Conservation (phyloP, 2,888 invertebrate species). For the Meiosimyza platycephala region DNA sequence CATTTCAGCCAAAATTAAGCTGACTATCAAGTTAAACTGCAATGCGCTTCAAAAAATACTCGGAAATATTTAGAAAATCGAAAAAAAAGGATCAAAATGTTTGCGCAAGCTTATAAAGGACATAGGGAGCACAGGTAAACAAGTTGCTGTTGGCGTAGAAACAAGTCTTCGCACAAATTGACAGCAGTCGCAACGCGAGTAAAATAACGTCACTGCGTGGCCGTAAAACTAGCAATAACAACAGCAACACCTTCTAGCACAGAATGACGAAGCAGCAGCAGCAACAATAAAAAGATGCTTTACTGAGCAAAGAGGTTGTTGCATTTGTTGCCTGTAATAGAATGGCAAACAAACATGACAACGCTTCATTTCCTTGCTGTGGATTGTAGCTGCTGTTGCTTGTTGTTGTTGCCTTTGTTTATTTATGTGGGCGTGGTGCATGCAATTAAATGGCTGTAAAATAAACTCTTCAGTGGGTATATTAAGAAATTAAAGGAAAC, state of each 20-base stretch:
- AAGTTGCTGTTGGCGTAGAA: not conserved
- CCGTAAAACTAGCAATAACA: not conserved
- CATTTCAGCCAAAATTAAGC: slow-evolving; percentile 26
- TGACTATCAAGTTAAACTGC: slow-evolving; percentile 27
- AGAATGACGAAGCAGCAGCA: too few relatives aligned
- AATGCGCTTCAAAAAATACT: not conserved
- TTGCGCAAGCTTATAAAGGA: not conserved
- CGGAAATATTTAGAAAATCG: not conserved
- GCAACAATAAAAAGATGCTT: not conserved
- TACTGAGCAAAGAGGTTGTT: not conserved
- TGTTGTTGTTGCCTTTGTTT: not conserved
- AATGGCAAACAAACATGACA: too few relatives aligned
- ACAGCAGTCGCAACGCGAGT: not conserved
- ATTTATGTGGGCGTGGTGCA: not conserved
- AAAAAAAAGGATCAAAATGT: not conserved
- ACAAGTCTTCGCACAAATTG: not conserved
- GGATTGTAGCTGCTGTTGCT: not conserved
- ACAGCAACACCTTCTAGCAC: not conserved
- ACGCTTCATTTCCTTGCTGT: not conserved
- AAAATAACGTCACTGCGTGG: not conserved
- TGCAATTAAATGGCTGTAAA: slow-evolving; percentile 19
- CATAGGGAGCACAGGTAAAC: not conserved
- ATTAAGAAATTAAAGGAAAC: not conserved
- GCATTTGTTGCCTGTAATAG: not conserved
- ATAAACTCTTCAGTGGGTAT: not conserved